Evolutionary conservation across 1,140 invertebrate genomes (phyloP).

Genomic region (Spodoptera litura): DNA sequence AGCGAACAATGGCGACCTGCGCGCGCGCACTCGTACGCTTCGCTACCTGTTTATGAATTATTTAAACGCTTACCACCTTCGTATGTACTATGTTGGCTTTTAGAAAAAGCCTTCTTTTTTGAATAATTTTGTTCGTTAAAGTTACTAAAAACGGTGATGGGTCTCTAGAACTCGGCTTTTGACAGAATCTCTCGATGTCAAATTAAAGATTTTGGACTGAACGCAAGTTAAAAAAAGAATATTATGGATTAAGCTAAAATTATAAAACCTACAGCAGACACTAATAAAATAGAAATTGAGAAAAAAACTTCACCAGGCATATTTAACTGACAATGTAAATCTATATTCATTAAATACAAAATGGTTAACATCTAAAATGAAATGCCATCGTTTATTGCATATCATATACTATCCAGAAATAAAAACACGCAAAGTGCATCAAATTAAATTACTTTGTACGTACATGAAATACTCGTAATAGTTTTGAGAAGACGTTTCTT

Average conservation of each 20-base stretch:
- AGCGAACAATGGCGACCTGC: conserved; percentile 65
- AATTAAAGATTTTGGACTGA: no score
- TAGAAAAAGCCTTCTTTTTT: background rate
- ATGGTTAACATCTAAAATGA: background rate
- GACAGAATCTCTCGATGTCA: no score
- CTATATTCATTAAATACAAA: background rate
- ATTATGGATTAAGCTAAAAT: no score
- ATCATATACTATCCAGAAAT: background rate
- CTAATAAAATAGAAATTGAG: background rate
- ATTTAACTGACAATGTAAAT: background rate
- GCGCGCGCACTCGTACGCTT: conserved; percentile 58
- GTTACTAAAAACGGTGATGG: no score
- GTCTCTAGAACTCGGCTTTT: no score
- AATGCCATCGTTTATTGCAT: background rate
- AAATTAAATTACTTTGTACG: conserved; percentile 8
- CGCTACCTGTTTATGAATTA: conserved; percentile 49
- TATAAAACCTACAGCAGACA: no score
- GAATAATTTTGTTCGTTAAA: background rate
- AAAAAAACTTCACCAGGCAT: background rate
- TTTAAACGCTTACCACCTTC: conserved; percentile 43
- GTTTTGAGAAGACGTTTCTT: conserved; percentile 24
- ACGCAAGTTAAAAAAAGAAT: no score
- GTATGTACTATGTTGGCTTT: conserved; percentile 26
- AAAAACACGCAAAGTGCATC: conserved; percentile 25
- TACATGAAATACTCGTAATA: conserved; percentile 15